Conservation (phyloP, 2,888 invertebrate species). For the Scaeva pyrastri region DNA sequence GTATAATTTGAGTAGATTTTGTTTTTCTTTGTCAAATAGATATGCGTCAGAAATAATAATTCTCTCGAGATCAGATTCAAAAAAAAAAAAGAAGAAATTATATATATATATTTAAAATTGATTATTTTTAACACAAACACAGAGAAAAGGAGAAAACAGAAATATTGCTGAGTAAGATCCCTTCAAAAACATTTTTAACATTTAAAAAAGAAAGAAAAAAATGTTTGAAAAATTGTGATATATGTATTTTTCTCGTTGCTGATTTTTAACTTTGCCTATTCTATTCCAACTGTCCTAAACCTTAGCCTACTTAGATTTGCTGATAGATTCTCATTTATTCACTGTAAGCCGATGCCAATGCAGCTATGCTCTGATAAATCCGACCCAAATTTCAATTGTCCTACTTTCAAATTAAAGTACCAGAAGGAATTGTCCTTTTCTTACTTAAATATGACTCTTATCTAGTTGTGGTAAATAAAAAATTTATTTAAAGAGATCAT, state of each 20-base stretch:
- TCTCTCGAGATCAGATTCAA: not conserved
- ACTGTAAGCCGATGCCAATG: too few relatives aligned
- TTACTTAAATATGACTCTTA: too few relatives aligned
- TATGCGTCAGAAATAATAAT: slow-evolving; percentile 35
- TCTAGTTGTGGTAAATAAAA: too few relatives aligned
- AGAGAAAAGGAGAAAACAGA: slow-evolving; percentile 7
- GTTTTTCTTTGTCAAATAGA: not conserved
- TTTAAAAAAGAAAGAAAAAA: slow-evolving; percentile 14
- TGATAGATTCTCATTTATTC: too few relatives aligned
- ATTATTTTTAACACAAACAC: slow-evolving; percentile 1
- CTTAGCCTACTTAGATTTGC: not conserved
- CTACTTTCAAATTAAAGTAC: too few relatives aligned
- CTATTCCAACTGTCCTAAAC: not conserved
- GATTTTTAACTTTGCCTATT: slow-evolving; percentile 15
- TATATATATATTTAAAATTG: slow-evolving; percentile 7
- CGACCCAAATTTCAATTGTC: too few relatives aligned
- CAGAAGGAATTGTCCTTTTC: too few relatives aligned
- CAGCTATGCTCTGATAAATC: too few relatives aligned
- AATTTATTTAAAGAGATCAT: too few relatives aligned
- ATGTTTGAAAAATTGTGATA: slow-evolving; percentile 50
- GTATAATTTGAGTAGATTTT: not conserved
- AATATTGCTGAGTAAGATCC: slow-evolving; percentile 7
- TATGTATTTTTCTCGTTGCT: slow-evolving; percentile 29
- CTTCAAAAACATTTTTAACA: not conserved
- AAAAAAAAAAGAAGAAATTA: not conserved